A percentile compares a stretch with the other conserved stretches of the same genome.
Conservation (phyloP, 1,140 invertebrate genomes). For the Lithobius niger region DNA sequence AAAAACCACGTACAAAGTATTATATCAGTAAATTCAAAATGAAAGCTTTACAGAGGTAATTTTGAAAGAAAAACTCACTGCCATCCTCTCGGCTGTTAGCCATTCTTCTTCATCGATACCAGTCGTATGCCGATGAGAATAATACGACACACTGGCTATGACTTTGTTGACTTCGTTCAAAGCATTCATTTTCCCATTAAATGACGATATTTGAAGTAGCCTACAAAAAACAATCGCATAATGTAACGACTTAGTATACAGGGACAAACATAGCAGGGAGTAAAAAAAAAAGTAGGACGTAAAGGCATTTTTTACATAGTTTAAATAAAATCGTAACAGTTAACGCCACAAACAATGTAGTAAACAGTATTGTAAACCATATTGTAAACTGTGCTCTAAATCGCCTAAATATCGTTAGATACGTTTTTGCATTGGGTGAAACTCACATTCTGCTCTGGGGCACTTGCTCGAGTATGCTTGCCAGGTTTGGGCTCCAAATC, state of each 20-base stretch:
- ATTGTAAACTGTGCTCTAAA: too few species aligned
- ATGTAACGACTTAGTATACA: not conserved
- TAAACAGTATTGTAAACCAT: too few species aligned
- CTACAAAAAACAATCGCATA: slow-evolving; percentile 32
- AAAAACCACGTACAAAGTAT: slow-evolving; percentile 6
- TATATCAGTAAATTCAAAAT: not conserved
- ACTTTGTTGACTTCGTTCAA: slow-evolving; percentile 98
- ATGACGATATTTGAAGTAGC: slow-evolving; percentile 90
- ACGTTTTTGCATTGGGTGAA: too few species aligned
- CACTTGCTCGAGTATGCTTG: too few species aligned
- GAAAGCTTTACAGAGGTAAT: not conserved
- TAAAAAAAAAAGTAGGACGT: too few species aligned
- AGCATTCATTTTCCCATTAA: slow-evolving; percentile 98
- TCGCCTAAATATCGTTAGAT: too few species aligned
- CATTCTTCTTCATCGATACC: slow-evolving; percentile 82
- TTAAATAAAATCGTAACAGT: too few species aligned
- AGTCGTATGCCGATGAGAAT: slow-evolving; percentile 45
- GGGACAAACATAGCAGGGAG: not conserved
- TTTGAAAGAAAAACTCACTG: slow-evolving; percentile 44
- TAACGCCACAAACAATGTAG: too few species aligned
- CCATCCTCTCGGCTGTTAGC: slow-evolving; percentile 84
- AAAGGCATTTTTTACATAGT: not conserved
- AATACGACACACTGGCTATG: slow-evolving; percentile 76
- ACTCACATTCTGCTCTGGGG: too few species aligned
- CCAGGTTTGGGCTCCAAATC: too few species aligned